Evolutionary conservation across 2,797 vertebrate species (phyloP).

Genomic region (Echiichthys vipera): DNA sequence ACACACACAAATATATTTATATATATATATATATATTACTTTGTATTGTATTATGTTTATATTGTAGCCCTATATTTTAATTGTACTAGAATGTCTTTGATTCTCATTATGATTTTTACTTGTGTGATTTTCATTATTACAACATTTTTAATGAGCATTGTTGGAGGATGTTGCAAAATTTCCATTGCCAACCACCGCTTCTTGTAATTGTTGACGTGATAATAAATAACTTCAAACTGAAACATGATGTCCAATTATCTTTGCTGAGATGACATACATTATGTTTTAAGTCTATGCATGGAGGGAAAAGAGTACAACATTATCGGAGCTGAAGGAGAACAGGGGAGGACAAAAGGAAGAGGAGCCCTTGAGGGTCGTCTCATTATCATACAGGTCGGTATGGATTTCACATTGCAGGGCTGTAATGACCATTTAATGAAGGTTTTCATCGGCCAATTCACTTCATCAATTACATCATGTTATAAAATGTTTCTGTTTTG

Average conservation of each 20-base stretch:
- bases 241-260: background rate
- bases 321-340: background rate
- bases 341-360: background rate
- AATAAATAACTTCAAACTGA: too few species aligned
- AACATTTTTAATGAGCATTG: too few species aligned
- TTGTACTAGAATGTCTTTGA: too few species aligned
- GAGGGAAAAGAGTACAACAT: background rate
- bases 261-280: background rate
- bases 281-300: background rate
- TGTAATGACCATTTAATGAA: slow-evolving; percentile 53
- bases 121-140: too few species aligned
- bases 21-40: too few species aligned
- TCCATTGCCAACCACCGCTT: too few species aligned
- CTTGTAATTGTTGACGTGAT: too few species aligned
- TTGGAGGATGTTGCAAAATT: too few species aligned
- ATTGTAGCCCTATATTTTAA: too few species aligned
- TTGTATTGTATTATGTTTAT: too few species aligned
- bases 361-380: slow-evolving; percentile 26
- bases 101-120: too few species aligned
- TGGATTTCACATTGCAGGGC: slow-evolving; percentile 51
- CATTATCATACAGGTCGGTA: slow-evolving; percentile 33
- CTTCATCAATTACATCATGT: slow-evolving; percentile 30
- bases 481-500: slow-evolving; percentile 29
- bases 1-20: too few species aligned
- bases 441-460: slow-evolving; percentile 44